Evolutionary conservation across 2,888 invertebrate species (phyloP).

Genomic region (Tyria jacobaeae): DNA sequence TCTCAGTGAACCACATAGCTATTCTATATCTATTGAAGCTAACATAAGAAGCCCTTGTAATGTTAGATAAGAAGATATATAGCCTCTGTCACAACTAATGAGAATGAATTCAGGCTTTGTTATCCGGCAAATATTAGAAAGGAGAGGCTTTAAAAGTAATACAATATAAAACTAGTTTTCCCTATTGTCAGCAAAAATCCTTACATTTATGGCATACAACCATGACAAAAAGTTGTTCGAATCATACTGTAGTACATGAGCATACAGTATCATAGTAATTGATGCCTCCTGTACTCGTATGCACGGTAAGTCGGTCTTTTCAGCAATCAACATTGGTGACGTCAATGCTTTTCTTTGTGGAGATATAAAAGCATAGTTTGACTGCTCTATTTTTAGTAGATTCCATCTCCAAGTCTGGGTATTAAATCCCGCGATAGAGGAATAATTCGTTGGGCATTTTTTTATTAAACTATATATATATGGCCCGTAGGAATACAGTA

Average conservation of each 20-base stretch:
- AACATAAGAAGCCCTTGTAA: background rate
- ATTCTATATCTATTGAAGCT: too few species aligned
- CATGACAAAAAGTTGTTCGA: background rate
- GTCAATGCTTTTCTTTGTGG: conserved; percentile 20
- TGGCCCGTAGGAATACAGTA: conserved; percentile 10
- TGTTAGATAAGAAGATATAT: background rate
- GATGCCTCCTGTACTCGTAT: background rate
- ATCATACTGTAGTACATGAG: background rate
- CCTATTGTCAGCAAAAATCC: background rate
- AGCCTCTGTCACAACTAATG: background rate
- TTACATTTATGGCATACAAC: background rate
- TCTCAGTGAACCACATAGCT: too few species aligned
- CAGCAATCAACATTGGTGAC: conserved; percentile 16
- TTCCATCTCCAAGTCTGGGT: too few species aligned
- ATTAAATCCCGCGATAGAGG: too few species aligned
- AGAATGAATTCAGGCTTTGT: too few species aligned
- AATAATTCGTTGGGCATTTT: too few species aligned
- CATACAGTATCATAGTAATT: conserved; percentile 1
- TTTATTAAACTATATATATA: too few species aligned
- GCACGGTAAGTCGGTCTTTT: background rate
- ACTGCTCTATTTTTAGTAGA: too few species aligned
- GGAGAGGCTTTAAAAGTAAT: background rate
- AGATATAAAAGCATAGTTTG: conserved; percentile 15
- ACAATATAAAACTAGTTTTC: background rate
- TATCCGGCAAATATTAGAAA: background rate